phyloP scores from a whole-genome alignment of 2,888 invertebrate genomes.

The Xylophagus ater region DNA sequence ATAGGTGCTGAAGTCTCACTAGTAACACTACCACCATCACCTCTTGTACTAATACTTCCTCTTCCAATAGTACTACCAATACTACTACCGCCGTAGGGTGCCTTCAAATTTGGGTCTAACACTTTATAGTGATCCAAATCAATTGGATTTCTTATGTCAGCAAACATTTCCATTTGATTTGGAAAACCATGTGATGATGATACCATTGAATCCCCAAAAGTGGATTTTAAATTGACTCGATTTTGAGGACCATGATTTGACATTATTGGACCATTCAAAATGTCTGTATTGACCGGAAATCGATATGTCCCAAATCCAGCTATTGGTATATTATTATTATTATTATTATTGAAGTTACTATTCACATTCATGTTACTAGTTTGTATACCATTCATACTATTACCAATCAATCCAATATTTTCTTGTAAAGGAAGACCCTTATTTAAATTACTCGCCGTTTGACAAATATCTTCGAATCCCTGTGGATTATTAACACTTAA shows the following conservation, averaged over 20 bases:
- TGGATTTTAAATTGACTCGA: constrained; percentile 15
- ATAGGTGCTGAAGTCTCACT: not conserved
- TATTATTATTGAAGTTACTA: too few species aligned
- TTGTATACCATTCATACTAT: not conserved
- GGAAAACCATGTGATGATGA: constrained; percentile 8
- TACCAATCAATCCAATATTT: constrained; percentile 5
- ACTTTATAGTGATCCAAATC: constrained; percentile 13
- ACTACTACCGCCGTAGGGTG: not conserved
- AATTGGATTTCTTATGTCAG: constrained; percentile 14
- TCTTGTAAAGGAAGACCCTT: constrained; percentile 3
- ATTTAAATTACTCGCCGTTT: constrained; percentile 4
- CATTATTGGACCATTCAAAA: constrained; percentile 13
- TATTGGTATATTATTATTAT: too few species aligned
- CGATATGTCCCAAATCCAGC: constrained; percentile 11
- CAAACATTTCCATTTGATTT: constrained; percentile 12
- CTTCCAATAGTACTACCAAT: not conserved
- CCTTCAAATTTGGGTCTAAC: constrained; percentile 1
- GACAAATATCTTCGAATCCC: constrained; percentile 8
- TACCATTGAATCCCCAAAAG: constrained; percentile 10
- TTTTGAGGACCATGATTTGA: constrained; percentile 9
- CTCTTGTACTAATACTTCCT: not conserved
- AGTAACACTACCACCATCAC: constrained; percentile 5
- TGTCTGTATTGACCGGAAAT: constrained; percentile 8
- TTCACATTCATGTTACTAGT: not conserved
- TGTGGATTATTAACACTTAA: constrained; percentile 5